Percentiles rank a stretch among this genome's conserved stretches.
Conservation (phyloP, 2,797 vertebrate genomes). For the Mus spretus region DNA sequence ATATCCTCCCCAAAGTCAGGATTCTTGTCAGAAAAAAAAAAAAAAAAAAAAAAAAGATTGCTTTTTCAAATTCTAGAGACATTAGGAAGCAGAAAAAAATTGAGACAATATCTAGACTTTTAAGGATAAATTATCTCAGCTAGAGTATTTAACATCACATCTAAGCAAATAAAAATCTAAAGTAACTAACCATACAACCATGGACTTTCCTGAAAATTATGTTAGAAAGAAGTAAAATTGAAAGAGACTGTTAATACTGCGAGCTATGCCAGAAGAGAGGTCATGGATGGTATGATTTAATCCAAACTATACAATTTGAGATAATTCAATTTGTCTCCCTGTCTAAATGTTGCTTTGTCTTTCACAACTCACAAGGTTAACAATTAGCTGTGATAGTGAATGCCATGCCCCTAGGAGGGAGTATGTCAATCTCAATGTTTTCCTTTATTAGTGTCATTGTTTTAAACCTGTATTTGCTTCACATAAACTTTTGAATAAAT, state of each 20-base stretch:
- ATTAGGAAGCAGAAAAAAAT: conserved; percentile 26
- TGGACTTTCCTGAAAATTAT: conserved; percentile 26
- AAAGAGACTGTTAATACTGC: not conserved
- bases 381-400: not conserved
- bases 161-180: conserved; percentile 33
- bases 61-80: not conserved
- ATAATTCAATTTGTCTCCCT: not conserved
- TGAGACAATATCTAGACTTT: not conserved
- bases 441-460: conserved; percentile 10
- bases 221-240: not conserved
- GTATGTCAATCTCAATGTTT: not conserved
- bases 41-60: not conserved
- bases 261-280: not conserved
- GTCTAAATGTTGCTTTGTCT: not conserved
- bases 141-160: not conserved
- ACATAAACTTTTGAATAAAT: conserved; percentile 5
- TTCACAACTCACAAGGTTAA: not conserved
- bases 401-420: not conserved
- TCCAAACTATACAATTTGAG: not conserved
- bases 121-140: not conserved
- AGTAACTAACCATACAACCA: not conserved
- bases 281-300: not conserved
- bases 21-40: not conserved
- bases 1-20: not conserved
- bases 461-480: not conserved